phyloP scores from a whole-genome alignment of 2,797 vertebrate species.

The Thalassophryne amazonica region DNA sequence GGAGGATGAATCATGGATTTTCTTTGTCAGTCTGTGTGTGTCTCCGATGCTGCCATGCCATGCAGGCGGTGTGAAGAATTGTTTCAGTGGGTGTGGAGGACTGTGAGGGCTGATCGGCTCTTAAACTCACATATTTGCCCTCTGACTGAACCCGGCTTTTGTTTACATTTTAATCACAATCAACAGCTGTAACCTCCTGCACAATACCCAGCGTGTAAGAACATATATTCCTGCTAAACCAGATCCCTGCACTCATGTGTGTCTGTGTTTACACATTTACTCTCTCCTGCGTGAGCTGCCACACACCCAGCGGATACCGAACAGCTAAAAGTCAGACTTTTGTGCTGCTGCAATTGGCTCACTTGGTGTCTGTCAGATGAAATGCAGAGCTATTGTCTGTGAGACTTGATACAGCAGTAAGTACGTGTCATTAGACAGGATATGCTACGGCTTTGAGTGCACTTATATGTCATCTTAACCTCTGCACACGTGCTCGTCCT shows the following conservation, averaged over 20 bases:
- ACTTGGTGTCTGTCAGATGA: conserved; percentile 37
- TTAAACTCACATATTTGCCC: conserved; percentile 67
- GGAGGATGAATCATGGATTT: not conserved
- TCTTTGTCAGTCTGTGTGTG: not conserved
- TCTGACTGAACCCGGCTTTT: conserved; percentile 71
- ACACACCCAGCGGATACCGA: conserved; percentile 57
- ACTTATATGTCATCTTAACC: conserved; percentile 60
- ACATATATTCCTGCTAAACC: conserved; percentile 80
- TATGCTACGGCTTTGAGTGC: conserved; percentile 52
- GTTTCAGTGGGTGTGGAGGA: conserved; percentile 39
- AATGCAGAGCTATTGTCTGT: conserved; percentile 30
- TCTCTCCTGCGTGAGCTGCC: conserved; percentile 49
- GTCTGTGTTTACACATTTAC: conserved; percentile 68
- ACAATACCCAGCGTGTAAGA: conserved; percentile 77
- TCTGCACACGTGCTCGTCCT: conserved; percentile 43
- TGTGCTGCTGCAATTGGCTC: conserved; percentile 33
- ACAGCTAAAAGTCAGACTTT: conserved; percentile 41
- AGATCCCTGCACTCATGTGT: conserved; percentile 71
- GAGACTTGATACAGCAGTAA: conserved; percentile 33
- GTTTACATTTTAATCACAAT: conserved; percentile 82
- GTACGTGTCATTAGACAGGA: conserved; percentile 44
- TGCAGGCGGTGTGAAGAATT: conserved; percentile 11
- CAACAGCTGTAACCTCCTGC: conserved; percentile 75
- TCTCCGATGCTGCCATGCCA: conserved; percentile 8
- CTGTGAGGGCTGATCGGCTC: conserved; percentile 41